Conservation (phyloP, 2,797 vertebrate genomes). For the Sarcophilus harrisii region DNA sequence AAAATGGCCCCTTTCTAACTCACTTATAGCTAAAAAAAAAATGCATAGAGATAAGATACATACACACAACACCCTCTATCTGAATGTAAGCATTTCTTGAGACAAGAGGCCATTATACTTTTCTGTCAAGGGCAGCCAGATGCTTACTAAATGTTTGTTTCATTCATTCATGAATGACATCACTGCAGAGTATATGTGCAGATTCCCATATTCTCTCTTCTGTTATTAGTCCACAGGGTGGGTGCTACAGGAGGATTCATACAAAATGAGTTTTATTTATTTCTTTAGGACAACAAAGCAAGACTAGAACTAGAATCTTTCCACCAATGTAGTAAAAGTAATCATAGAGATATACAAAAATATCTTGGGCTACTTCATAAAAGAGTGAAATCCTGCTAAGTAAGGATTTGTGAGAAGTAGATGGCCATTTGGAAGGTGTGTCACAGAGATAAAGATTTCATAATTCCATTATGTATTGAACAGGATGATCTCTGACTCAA, state of each 20-base stretch:
- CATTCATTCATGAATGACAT: not conserved
- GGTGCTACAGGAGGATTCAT: not conserved
- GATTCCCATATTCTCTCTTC: not conserved
- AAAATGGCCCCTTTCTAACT: not conserved
- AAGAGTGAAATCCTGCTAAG: not conserved
- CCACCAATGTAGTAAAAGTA: not conserved
- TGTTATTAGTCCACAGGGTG: not conserved
- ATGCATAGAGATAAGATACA: not conserved
- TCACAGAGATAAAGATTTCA: not conserved
- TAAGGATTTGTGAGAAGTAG: not conserved
- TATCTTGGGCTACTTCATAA: not conserved
- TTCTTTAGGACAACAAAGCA: not conserved
- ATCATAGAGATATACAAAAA: not conserved
- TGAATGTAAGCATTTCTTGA: not conserved
- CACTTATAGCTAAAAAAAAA: not conserved
- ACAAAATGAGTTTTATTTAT: not conserved
- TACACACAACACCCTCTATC: too few species aligned
- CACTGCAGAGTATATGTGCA: not conserved
- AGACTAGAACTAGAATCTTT: not conserved
- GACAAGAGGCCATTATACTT: not conserved
- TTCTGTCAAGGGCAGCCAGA: not conserved
- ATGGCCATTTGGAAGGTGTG: not conserved
- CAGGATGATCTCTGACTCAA: not conserved
- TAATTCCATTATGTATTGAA: not conserved
- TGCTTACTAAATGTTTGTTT: not conserved